Percentiles rank a stretch among this genome's conserved stretches.
Evolutionary conservation across 1,140 invertebrate species (phyloP).

Genomic region (Drusus annulatus): DNA sequence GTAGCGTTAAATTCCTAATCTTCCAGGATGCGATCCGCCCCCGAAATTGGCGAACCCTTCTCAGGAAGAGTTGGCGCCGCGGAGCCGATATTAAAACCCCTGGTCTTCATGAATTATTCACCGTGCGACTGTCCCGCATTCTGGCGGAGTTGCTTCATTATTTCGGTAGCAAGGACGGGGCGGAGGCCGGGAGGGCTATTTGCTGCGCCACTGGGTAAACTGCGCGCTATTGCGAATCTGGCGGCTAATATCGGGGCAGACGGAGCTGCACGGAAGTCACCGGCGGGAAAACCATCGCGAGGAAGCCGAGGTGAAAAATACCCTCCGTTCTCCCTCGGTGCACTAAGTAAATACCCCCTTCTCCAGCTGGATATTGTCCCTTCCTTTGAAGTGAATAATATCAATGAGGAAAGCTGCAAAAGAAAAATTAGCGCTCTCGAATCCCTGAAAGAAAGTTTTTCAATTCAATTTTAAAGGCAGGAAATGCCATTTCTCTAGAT

Average conservation of each 20-base stretch:
- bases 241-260: slow-evolving; percentile 5
- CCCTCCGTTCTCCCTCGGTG: background rate
- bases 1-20: slow-evolving; percentile 5
- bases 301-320: background rate
- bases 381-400: too few relatives aligned
- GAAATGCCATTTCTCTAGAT: too few relatives aligned
- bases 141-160: slow-evolving; percentile 19
- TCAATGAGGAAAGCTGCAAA: too few relatives aligned
- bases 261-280: background rate
- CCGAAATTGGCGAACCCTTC: slow-evolving; percentile 24
- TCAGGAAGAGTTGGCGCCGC: slow-evolving; percentile 19
- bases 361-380: background rate
- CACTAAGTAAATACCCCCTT: background rate
- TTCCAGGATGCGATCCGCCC: background rate
- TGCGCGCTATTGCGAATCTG: slow-evolving; percentile 8
- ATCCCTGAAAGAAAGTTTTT: too few relatives aligned
- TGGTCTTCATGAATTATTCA: slow-evolving; percentile 37
- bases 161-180: slow-evolving; percentile 10
- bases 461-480: too few relatives aligned
- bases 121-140: slow-evolving; percentile 11
- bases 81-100: slow-evolving; percentile 29
- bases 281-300: background rate
- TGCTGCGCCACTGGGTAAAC: slow-evolving; percentile 27
- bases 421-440: too few relatives aligned
- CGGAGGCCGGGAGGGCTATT: slow-evolving; percentile 7